Evolutionary conservation across 2,113 vertebrate species (phyloP).

Genomic region (Semnornis frantzii): DNA sequence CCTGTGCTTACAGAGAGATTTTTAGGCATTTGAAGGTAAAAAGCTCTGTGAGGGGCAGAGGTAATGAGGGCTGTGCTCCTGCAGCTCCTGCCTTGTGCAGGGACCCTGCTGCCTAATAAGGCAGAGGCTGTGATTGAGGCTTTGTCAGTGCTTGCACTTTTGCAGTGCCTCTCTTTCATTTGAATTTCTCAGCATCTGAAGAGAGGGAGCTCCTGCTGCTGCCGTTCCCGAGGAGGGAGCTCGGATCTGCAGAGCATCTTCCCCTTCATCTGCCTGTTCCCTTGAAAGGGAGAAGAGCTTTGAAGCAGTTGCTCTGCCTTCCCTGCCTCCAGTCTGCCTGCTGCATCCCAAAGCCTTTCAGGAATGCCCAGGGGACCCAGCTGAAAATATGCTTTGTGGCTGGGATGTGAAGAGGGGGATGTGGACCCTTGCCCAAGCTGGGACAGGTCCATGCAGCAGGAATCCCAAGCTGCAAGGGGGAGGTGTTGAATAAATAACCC

Average conservation of each 20-base stretch:
- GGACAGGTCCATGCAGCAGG: accelerated
- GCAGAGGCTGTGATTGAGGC: neutral
- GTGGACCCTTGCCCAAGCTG: neutral
- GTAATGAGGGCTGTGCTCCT: neutral
- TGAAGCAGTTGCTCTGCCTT: neutral
- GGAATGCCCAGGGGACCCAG: neutral
- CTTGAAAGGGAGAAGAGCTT: neutral
- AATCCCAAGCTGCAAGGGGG: accelerated
- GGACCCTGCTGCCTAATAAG: neutral
- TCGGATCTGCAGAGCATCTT: neutral
- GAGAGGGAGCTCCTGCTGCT: constrained; percentile 1
- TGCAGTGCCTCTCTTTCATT: neutral
- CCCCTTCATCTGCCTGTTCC: neutral
- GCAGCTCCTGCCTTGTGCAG: accelerated
- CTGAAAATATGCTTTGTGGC: neutral
- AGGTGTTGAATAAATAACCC: neutral
- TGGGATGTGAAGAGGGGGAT: neutral
- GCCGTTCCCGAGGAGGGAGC: neutral
- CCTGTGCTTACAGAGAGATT: accelerated
- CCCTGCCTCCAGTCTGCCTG: neutral
- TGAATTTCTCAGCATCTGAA: neutral
- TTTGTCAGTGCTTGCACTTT: neutral
- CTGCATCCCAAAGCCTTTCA: neutral
- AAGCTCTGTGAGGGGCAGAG: neutral
- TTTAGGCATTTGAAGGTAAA: neutral